These are phyloP conservation scores for pig (Sus scrofa) DNA, from an alignment of 2,113 vertebrate species.

Conservation along the genomic window T2T-Sscrofa CM000812.6:68046501-68047000, in stretches of 20 bases:
- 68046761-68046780: background rate
- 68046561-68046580: background rate
- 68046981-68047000: background rate
- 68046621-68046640: background rate
- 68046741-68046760: background rate
- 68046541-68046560: background rate
- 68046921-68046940: background rate
- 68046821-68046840: background rate
- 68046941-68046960: slow-evolving; percentile 33
- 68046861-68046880: background rate
- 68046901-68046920: background rate
- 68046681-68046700: background rate
- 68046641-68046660: slow-evolving; percentile 16
- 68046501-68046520: background rate
- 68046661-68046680: background rate
- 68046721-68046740: background rate
- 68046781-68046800: background rate
- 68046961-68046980: background rate
- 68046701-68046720: background rate
- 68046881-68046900: background rate
- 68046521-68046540: background rate
- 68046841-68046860: background rate
- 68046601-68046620: background rate
- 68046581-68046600: background rate
- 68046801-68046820: background rate